Evolutionary conservation across 2,888 invertebrate species (phyloP).

Genomic region (Acronicta alni): DNA sequence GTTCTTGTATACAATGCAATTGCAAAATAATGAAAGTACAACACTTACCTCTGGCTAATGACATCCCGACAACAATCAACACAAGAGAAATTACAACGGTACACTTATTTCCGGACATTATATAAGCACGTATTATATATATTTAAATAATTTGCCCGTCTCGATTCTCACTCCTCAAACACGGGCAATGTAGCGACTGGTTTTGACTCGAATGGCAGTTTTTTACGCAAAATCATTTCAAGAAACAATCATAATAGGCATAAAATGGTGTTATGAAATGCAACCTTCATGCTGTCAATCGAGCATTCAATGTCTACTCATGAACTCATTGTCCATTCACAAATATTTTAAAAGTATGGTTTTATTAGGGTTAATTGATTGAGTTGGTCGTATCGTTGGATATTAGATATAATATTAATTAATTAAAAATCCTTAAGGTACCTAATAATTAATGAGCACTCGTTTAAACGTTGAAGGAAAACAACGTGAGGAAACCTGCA

Average conservation of each 20-base stretch:
- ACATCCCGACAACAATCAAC: slow-evolving; percentile 32
- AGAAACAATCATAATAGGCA: slow-evolving; percentile 52
- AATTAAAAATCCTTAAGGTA: too few relatives aligned
- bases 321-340: slow-evolving; percentile 36
- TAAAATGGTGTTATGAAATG: slow-evolving; percentile 50
- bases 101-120: slow-evolving; percentile 45
- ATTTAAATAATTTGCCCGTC: slow-evolving; percentile 25
- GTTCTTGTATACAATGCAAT: background rate
- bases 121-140: slow-evolving; percentile 33
- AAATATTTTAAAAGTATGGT: slow-evolving; percentile 13
- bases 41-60: slow-evolving; percentile 49
- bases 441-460: too few relatives aligned
- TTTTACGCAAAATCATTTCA: slow-evolving; percentile 46
- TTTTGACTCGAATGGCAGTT: slow-evolving; percentile 58
- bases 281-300: slow-evolving; percentile 42
- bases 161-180: slow-evolving; percentile 28
- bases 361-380: slow-evolving; percentile 7
- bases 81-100: slow-evolving; percentile 35
- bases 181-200: slow-evolving; percentile 45
- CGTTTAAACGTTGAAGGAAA: too few relatives aligned
- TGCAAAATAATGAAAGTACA: slow-evolving; percentile 35
- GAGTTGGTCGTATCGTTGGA: slow-evolving; percentile 15
- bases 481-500: too few relatives aligned
- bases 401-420: background rate
- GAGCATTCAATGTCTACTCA: slow-evolving; percentile 42